phyloP scores from a whole-genome alignment of 2,113 vertebrate species.

The Spea multiplicata region DNA sequence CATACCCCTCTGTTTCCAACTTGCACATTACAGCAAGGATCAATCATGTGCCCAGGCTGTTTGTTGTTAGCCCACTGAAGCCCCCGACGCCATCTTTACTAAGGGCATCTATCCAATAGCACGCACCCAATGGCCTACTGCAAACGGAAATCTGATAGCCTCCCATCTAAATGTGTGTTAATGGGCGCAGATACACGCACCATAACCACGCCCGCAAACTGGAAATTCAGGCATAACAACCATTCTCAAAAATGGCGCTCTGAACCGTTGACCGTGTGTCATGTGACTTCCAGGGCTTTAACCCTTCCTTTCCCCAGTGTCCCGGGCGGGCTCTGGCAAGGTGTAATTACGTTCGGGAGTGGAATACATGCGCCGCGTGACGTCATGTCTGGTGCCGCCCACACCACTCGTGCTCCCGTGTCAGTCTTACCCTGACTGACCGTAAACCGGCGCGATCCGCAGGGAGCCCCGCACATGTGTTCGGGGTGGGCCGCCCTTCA shows the following conservation, averaged over 20 bases:
- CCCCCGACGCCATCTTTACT: not conserved
- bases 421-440: not conserved
- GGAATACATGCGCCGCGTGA: not conserved
- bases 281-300: not conserved
- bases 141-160: too few species aligned
- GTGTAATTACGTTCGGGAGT: not conserved
- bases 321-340: not conserved
- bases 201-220: not conserved
- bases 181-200: too few species aligned
- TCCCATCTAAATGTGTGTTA: too few species aligned
- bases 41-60: not conserved
- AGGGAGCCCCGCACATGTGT: not conserved
- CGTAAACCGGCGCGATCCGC: not conserved
- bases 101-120: not conserved
- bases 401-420: not conserved
- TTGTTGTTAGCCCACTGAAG: not conserved
- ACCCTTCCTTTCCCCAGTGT: too few species aligned
- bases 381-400: constrained; percentile 14
- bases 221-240: not conserved
- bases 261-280: not conserved
- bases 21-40: not conserved
- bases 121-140: too few species aligned
- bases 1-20: too few species aligned
- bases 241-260: not conserved
- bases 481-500: not conserved